These are phyloP conservation scores for Cryptophagus acutangulus DNA, from an alignment of 2,888 invertebrate species.

Conservation along the genomic window DNA sequence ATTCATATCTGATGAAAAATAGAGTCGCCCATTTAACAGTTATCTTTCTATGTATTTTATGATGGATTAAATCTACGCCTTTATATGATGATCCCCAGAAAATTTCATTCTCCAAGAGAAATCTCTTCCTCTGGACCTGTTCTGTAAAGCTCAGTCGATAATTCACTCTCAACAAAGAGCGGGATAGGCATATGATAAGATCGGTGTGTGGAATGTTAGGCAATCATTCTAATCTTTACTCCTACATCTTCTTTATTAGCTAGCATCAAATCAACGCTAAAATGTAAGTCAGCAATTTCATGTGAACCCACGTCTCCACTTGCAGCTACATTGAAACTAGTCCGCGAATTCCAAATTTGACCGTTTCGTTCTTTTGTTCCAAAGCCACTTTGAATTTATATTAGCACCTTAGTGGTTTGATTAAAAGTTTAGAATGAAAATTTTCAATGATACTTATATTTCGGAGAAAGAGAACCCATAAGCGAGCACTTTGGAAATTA, in stretches of 20 bases:
- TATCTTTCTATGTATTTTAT: slow-evolving; percentile 33
- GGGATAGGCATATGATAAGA: slow-evolving; percentile 32
- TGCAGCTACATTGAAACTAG: no score
- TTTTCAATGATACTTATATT: no score
- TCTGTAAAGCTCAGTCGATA: slow-evolving; percentile 32
- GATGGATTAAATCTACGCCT: slow-evolving; percentile 34
- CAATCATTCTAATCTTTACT: slow-evolving; percentile 38
- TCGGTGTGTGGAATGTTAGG: slow-evolving; percentile 36
- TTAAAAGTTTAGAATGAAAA: not conserved
- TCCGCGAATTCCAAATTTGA: no score
- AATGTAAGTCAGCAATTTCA: slow-evolving; percentile 15
- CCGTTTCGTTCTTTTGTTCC: no score
- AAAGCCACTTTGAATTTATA: no score
- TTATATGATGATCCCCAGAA: slow-evolving; percentile 29
- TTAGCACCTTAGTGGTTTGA: no score
- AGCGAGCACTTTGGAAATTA: slow-evolving; percentile 7
- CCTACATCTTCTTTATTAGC: slow-evolving; percentile 39
- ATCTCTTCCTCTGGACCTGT: slow-evolving; percentile 28
- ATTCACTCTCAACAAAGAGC: slow-evolving; percentile 34
- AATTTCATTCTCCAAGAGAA: slow-evolving; percentile 28
- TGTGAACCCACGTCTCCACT: no score
- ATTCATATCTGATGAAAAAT: slow-evolving; percentile 28
- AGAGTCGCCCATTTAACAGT: slow-evolving; percentile 25
- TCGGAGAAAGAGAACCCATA: no score
- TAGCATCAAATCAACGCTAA: slow-evolving; percentile 27